Evolutionary conservation across 2,888 invertebrate genomes (phyloP), one percentile per base, ranked within the genome.

Genomic region (Trichogramma dendrolimi): DNA sequence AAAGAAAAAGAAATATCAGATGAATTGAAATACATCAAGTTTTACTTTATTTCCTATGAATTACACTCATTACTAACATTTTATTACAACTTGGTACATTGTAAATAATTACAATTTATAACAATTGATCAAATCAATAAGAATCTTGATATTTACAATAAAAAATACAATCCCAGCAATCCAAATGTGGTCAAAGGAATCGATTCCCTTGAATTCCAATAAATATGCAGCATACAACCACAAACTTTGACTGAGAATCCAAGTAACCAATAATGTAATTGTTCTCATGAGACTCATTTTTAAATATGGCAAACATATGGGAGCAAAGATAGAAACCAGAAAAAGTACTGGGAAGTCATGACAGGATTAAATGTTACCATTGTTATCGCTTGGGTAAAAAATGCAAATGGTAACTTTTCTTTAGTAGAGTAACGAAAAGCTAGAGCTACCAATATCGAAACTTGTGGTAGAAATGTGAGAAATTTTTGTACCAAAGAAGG

Each of bases 321-420:
- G 98, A 98, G 79, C 6, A 98, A 78, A 2, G 93, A 90, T 62
- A 98, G 79, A 74, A 95, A 96, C 99, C 99, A 99, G 55, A 98
- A 85, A 71, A 96, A 96, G 77, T 97, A 97, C 75, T 97, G 99
- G 5, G 97, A 96, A 0, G 99, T 99, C 75, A 96, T 86, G 0
- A 99, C 98, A 70, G 94, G 91, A 80, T 99, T 99, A 72, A 91
- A 96, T 4, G 90, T 86, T 0, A 99, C 98, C 75, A 98, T 87
- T 4, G 91, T 86, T 62, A 93, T 89, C 0, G 96, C 91, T 73
- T 92, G 88, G 3, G 88, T 81, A 69, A 98, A 91, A 71, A 96
- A 82, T 39, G 90, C 89, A 76, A 97, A 94, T 4, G 90, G 86
- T 60, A 96, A 80, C n/a, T 91, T 88, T 57, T 83, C 83, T 1